Base-by-base conservation (phyloP, 2,113 vertebrate species). In the Anthoscopus minutus region DNA sequence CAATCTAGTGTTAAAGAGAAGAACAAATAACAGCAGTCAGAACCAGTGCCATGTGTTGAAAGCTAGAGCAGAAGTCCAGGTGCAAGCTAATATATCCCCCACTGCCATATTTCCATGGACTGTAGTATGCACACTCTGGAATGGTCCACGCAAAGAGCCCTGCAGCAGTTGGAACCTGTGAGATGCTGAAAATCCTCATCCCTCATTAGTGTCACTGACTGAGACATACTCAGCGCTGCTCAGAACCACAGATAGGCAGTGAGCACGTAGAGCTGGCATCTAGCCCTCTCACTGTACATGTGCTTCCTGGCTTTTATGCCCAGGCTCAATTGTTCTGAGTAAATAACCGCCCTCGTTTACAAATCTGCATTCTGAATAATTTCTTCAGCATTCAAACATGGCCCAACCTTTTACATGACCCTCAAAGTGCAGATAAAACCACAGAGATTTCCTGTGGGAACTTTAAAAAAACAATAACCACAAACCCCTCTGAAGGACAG, bases 341-440 rank as follows among this genome's bases (percentile, higher is more conserved):
- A 96, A 96, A 94, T 95, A 95, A 92, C 44, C 0, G 0, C 72
- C 86, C 71, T 93, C n/a, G 1, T 94, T 93, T 96, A 94, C 72
- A 94, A 81, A 95, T 94, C 90, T 95, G 90, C 90, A 92, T 96
- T 94, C 89, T 94, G 76, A 86, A 94, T 94, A 89, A 96, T 96
- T 96, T 96, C 79, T 92, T 81, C 64, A 47, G 74, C 16, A 6
- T 93, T 96, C 79, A 78, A 84, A 90, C 72, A 85, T 6, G 9
- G 64, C 86, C 42, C 82, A 78, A 90, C 80, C 92, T 93, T 96
- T 95, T 95, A 86, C 82, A 81, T 38, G 53, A 92, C 88, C 88
- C 76, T 88, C 80, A 74, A 64, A 90, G 60, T 78, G 90, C 67
- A 88, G 85, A 90, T 95, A 84, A 96, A 95, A 94, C 76, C 5